Conservation (phyloP, 2,113 vertebrate species). For the Aspidoscelis tigris region DNA sequence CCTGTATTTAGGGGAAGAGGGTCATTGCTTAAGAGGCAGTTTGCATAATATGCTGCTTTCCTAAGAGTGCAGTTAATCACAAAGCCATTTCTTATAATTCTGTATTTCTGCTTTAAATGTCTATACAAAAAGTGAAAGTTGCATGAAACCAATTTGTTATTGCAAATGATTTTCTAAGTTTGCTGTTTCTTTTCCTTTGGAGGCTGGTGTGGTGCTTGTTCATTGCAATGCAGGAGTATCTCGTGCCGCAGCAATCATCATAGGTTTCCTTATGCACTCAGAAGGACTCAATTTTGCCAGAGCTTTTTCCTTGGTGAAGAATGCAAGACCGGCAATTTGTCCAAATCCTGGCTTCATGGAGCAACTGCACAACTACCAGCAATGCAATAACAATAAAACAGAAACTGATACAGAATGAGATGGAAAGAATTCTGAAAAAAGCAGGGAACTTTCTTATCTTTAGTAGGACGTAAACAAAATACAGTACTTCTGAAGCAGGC, state of each 20-base stretch:
- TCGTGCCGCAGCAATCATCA: slow-evolving; percentile 86
- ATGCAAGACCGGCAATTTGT: slow-evolving; percentile 82
- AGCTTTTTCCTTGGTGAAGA: slow-evolving; percentile 88
- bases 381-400: slow-evolving; percentile 61
- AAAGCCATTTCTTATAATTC: background rate
- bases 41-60: no score
- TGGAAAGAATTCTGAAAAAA: slow-evolving; percentile 16
- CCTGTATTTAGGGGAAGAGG: no score
- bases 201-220: slow-evolving; percentile 92
- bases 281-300: slow-evolving; percentile 84
- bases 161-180: background rate
- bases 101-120: background rate
- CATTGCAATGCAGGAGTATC: slow-evolving; percentile 96
- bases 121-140: background rate
- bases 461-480: slow-evolving; percentile 17
- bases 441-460: slow-evolving; percentile 16
- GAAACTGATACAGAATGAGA: slow-evolving; percentile 53
- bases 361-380: slow-evolving; percentile 88
- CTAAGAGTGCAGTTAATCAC: no score
- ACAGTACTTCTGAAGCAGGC: slow-evolving; percentile 11
- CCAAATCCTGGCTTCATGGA: slow-evolving; percentile 93
- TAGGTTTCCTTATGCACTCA: slow-evolving; percentile 91
- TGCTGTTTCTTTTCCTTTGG: slow-evolving; percentile 33
- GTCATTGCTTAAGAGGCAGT: no score
- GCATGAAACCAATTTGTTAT: background rate